These are phyloP conservation scores for Peromyscus polionotus DNA, from an alignment of 2,113 vertebrate genomes.

Conservation along the genomic window DNA sequence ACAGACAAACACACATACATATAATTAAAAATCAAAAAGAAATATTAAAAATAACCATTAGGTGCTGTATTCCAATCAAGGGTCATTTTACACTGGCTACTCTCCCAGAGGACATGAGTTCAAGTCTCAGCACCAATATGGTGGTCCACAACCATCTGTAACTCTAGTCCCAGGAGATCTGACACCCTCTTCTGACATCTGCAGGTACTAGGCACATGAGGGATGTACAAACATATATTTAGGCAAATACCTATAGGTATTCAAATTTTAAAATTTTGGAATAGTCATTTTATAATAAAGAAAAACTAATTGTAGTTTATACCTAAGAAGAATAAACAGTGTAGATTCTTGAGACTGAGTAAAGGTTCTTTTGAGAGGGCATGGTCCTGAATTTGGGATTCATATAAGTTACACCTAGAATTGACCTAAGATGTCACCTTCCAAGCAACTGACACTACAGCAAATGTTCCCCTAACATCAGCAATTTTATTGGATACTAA, in stretches of 20 bases:
- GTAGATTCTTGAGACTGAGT: background rate
- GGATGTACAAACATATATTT: no score
- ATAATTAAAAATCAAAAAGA: background rate
- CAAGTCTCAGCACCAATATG: background rate
- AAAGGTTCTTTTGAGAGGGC: background rate
- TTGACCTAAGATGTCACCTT: conserved; percentile 14
- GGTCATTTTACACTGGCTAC: background rate
- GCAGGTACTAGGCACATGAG: background rate
- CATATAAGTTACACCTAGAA: background rate
- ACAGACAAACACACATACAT: background rate
- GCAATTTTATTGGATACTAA: conserved; percentile 23
- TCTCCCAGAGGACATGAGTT: background rate
- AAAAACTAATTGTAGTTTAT: conserved; percentile 17
- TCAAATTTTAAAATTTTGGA: background rate
- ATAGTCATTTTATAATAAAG: conserved; percentile 27
- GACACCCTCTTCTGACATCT: background rate
- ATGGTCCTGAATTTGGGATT: background rate
- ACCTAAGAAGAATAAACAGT: conserved; percentile 14
- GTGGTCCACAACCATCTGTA: background rate
- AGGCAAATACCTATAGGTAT: background rate
- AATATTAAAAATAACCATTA: background rate
- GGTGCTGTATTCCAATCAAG: background rate
- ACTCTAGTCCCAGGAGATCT: background rate
- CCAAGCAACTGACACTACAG: background rate
- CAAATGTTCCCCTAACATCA: background rate